Conservation (phyloP, 2,113 vertebrate genomes). For the Piprites chloris region DNA sequence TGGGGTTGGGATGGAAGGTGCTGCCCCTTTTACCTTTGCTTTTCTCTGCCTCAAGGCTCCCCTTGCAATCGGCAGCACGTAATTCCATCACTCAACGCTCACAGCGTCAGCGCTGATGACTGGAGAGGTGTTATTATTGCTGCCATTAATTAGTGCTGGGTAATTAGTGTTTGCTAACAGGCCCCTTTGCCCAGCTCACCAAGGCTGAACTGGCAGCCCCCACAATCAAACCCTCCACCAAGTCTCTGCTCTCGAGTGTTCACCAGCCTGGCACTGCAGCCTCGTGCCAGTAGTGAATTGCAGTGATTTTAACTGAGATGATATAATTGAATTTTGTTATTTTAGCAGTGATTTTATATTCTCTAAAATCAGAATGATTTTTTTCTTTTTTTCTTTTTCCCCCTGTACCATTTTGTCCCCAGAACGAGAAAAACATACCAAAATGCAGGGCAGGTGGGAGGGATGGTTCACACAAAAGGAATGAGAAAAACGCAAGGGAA, state of each 20-base stretch:
- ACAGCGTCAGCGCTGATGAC: background rate
- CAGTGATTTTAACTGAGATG: background rate
- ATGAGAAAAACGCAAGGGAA: background rate
- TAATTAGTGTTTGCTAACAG: background rate
- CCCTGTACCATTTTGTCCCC: background rate
- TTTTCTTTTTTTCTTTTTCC: background rate
- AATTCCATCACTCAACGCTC: background rate
- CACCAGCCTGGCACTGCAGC: background rate
- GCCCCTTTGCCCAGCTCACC: background rate
- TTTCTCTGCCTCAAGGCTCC: background rate
- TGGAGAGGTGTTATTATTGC: background rate
- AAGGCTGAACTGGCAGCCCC: background rate
- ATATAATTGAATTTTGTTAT: background rate
- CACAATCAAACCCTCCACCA: background rate
- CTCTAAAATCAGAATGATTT: background rate
- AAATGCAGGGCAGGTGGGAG: background rate
- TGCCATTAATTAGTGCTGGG: background rate
- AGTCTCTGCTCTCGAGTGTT: background rate
- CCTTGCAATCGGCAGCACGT: background rate
- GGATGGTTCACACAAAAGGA: background rate
- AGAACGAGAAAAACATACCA: background rate
- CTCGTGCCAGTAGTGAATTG: background rate
- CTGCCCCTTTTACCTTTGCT: background rate
- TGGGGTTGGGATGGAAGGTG: background rate
- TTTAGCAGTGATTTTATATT: background rate